phyloP scores from a whole-genome alignment of 2,797 vertebrate species.

The Artibeus jamaicensis region DNA sequence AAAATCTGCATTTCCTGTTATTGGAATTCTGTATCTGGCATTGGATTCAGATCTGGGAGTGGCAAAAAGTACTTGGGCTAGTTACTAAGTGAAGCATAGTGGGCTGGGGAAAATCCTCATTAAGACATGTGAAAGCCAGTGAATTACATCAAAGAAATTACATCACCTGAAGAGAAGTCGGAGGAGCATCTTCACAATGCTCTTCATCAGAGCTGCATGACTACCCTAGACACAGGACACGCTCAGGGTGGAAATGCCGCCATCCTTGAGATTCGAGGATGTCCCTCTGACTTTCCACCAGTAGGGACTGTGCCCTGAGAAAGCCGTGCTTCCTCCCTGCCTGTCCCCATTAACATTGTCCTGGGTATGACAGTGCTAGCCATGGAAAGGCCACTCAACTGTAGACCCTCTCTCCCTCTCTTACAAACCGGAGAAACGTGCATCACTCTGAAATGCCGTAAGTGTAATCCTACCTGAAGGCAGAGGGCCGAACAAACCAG shows the following conservation, averaged over 20 bases:
- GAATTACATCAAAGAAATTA: not conserved
- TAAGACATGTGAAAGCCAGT: not conserved
- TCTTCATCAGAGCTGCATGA: not conserved
- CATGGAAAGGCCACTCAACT: not conserved
- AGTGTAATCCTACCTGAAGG: not conserved
- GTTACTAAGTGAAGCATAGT: not conserved
- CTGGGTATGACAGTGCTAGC: too few species aligned
- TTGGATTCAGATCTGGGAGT: not conserved
- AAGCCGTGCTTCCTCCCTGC: not conserved
- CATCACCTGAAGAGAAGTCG: not conserved
- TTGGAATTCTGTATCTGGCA: not conserved
- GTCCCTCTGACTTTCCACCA: not conserved
- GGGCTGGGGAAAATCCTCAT: not conserved
- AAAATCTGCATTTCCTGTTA: not conserved
- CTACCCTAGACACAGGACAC: not conserved
- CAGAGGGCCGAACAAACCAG: not conserved
- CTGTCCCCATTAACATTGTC: not conserved
- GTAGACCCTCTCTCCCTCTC: not conserved
- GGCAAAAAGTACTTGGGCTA: not conserved
- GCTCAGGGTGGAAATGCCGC: not conserved
- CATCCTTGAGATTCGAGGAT: not conserved
- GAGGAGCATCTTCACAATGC: not conserved
- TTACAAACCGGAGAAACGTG: not conserved
- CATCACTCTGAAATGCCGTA: not conserved
- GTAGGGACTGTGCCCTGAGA: not conserved